Evolutionary conservation across 2,113 vertebrate genomes (phyloP).

Genomic region (Natator depressus): DNA sequence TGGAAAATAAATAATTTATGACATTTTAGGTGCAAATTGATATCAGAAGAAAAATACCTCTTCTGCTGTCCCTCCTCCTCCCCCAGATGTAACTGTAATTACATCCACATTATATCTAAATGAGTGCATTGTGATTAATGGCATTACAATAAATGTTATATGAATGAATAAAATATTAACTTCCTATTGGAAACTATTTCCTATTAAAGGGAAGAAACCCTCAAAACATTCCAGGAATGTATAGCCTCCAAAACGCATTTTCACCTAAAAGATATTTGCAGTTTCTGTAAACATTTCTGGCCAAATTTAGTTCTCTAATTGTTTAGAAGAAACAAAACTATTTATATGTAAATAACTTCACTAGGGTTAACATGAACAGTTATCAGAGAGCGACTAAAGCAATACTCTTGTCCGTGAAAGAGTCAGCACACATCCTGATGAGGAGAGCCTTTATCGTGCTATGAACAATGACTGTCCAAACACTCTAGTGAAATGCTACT

Average conservation of each 20-base stretch:
- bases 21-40: not conserved
- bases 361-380: not conserved
- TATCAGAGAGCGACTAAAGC: not conserved
- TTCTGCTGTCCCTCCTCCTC: not conserved
- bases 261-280: not conserved
- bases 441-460: not conserved
- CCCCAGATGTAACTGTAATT: not conserved
- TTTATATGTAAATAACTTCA: not conserved
- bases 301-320: not conserved
- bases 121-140: not conserved
- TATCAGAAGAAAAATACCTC: not conserved
- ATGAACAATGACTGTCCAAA: accelerated
- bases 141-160: not conserved
- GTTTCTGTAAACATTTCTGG: not conserved
- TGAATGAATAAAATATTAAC: not conserved
- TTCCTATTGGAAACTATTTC: not conserved
- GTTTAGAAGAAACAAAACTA: not conserved
- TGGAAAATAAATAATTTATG: not conserved
- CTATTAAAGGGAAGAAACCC: not conserved
- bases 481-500: not conserved
- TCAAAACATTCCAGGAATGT: not conserved
- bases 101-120: not conserved
- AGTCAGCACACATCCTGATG: accelerated
- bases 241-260: not conserved
- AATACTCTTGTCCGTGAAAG: not conserved